These are phyloP conservation scores for Andrena marginata DNA, from an alignment of 2,888 invertebrate genomes.

Conservation along the genomic window DNA sequence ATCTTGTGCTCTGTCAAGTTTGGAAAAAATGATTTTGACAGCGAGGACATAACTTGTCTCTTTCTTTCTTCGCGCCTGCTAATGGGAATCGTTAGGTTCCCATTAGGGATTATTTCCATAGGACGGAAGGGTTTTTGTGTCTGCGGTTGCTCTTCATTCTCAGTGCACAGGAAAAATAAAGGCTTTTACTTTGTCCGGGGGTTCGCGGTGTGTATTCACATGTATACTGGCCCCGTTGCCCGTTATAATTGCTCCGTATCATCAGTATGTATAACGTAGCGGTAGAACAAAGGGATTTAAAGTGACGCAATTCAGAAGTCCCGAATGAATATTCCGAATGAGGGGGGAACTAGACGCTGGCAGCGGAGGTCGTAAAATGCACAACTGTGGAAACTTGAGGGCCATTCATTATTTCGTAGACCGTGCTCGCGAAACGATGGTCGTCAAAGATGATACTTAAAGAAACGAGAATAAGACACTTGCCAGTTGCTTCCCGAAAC, in stretches of 20 bases:
- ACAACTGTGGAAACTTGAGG: conserved; percentile 39
- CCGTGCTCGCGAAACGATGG: neutral
- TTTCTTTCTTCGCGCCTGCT: neutral
- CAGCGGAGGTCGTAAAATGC: conserved; percentile 18
- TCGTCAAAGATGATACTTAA: conserved; percentile 19
- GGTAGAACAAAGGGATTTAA: conserved; percentile 51
- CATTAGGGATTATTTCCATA: conserved; percentile 39
- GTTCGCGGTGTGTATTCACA: conserved; percentile 17
- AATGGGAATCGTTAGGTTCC: conserved; percentile 2
- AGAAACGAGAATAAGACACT: conserved; percentile 14
- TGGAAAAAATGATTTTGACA: neutral
- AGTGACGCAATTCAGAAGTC: conserved; percentile 51
- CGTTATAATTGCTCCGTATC: conserved; percentile 38
- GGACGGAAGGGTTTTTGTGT: conserved; percentile 12
- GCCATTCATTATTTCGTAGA: conserved; percentile 44
- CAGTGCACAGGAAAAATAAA: conserved; percentile 12
- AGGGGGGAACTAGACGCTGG: conserved; percentile 11
- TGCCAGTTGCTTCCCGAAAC: neutral
- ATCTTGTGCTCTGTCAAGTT: neutral
- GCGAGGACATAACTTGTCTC: too few relatives aligned
- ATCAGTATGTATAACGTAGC: conserved; percentile 56
- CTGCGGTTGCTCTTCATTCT: conserved; percentile 1
- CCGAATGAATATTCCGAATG: conserved; percentile 52
- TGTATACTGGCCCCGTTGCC: conserved; percentile 4
- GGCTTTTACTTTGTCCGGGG: conserved; percentile 34